Conservation (phyloP, 2,113 vertebrate genomes). For the Scortum barcoo region DNA sequence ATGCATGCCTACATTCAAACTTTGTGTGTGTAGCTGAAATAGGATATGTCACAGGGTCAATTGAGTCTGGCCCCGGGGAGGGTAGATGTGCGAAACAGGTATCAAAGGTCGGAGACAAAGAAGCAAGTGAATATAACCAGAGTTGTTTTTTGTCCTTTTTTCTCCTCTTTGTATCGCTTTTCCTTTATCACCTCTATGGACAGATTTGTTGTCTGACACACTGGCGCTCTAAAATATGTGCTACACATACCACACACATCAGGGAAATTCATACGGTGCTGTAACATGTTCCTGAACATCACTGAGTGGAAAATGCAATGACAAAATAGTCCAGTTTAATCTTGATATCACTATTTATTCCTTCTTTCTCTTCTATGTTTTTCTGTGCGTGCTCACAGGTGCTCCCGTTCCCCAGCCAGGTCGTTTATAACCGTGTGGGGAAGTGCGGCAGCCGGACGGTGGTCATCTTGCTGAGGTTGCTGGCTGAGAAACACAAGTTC, state of each 20-base stretch:
- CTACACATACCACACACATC: background rate
- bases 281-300: background rate
- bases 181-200: background rate
- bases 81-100: slow-evolving; percentile 25
- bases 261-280: background rate
- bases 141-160: slow-evolving; percentile 3
- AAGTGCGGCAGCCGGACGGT: slow-evolving; percentile 98
- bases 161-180: background rate
- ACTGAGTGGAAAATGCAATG: background rate
- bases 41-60: slow-evolving; percentile 21
- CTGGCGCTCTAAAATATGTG: background rate
- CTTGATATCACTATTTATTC: background rate
- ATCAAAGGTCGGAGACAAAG: slow-evolving; percentile 32
- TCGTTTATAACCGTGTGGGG: slow-evolving; percentile 99
- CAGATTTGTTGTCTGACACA: background rate
- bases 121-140: background rate
- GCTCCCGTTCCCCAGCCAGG: slow-evolving; percentile 97
- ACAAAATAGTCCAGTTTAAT: background rate
- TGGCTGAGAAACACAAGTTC: slow-evolving; percentile 95
- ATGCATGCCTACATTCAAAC: background rate
- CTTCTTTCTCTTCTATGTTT: background rate
- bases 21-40: slow-evolving; percentile 3
- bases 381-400: slow-evolving; percentile 81
- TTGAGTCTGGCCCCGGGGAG: slow-evolving; percentile 9
- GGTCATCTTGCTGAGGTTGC: slow-evolving; percentile 93